Conservation (phyloP, 2,888 invertebrate species). For the Epirrhoe alternata region DNA sequence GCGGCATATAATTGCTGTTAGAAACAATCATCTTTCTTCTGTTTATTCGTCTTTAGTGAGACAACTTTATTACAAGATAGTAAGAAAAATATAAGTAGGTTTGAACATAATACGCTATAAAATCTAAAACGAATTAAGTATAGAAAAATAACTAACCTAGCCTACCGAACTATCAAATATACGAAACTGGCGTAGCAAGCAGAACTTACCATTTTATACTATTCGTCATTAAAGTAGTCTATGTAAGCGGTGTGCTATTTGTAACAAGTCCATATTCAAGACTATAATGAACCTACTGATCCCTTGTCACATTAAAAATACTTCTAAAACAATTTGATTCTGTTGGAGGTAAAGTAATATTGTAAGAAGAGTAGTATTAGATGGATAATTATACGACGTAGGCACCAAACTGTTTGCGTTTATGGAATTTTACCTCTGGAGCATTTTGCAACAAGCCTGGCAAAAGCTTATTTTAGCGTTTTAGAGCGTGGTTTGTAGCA, state of each 20-base stretch:
- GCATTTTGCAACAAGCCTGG: slow-evolving; percentile 59
- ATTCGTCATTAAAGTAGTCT: background rate
- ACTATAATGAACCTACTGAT: background rate
- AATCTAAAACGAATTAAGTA: slow-evolving; percentile 24
- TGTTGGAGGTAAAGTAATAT: background rate
- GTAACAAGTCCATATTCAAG: slow-evolving; percentile 1
- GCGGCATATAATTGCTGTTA: background rate
- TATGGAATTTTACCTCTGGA: slow-evolving; percentile 18
- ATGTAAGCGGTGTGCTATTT: background rate
- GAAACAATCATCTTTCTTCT: background rate
- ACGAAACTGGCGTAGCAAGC: slow-evolving; percentile 33
- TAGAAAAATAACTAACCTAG: slow-evolving; percentile 26
- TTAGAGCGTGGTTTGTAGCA: slow-evolving; percentile 58
- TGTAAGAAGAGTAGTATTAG: background rate
- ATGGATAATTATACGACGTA: background rate
- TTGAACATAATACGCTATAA: slow-evolving; percentile 12
- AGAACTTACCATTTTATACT: slow-evolving; percentile 13
- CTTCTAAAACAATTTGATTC: background rate
- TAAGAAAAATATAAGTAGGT: background rate
- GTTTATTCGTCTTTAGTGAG: background rate
- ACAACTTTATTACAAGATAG: background rate
- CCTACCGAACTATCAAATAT: slow-evolving; percentile 30
- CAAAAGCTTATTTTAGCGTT: slow-evolving; percentile 58
- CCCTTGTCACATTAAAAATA: background rate
- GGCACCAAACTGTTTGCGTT: slow-evolving; percentile 8